Base-by-base conservation (phyloP, 2,888 invertebrate species). In the Salticus scenicus region DNA sequence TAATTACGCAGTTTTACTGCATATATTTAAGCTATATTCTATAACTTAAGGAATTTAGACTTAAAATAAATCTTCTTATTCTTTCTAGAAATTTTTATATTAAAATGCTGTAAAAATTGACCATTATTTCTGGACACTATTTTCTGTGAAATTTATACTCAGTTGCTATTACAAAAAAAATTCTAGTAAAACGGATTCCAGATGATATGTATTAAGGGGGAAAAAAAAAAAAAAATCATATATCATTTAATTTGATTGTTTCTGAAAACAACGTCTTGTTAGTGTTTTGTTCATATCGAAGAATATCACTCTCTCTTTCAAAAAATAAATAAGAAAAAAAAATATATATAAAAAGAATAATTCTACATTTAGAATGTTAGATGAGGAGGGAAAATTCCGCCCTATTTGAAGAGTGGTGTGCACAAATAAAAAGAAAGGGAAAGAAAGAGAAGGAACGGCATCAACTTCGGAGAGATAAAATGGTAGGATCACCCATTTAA, bases 401-500 rank as follows among this genome's bases (percentile, higher is more conserved):
- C 47, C 47, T 14, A 47, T 47, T 17, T 2, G n/a, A 47, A 47
- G 17, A 47, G 47, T 47, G 47, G 47, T n/a, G 2, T 5, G n/a
- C 47, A 17, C 17, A 47, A 5, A 17, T 47, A 47, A 47, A 47
- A 2, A 47, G 17, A 47, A 37, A 47, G 47, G 17, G 17, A 47
- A 47, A 14, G 47, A 17, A 47, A 47, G 12, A 14, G n/a, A 47
- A 47, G 12, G n/a, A 47, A 57, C 24, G 57, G 24, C 57, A 57
- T n/a, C 24, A 20, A 24, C 4, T 57, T 57, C 57, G 20, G 57
- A 24, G 24, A 57, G 24, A 57, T 57, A 57, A 57, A 57, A 57
- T 57, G 27, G 51, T 28, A 5, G 30, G 67, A 71, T 82, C 75
- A 75, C 69, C 82, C 82, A 82, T 82, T 82, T 82, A 82, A 82